Evolutionary conservation across 2,888 invertebrate species (phyloP).

Genomic region (Nudaria mundana): DNA sequence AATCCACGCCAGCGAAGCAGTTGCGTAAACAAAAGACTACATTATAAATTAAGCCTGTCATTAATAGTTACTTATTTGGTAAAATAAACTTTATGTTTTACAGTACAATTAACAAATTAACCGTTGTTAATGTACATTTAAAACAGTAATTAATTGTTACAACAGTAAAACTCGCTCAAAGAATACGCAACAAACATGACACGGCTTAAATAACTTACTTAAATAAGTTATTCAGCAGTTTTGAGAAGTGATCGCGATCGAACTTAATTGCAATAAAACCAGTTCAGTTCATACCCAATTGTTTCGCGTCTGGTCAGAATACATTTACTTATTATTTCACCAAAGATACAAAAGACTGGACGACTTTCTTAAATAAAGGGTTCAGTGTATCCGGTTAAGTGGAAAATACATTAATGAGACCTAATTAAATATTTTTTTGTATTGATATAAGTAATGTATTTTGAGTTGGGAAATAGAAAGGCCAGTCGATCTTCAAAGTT

Average conservation of each 20-base stretch:
- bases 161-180: not conserved
- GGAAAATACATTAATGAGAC: conserved; percentile 46
- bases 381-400: conserved; percentile 41
- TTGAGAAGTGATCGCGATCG: conserved; percentile 26
- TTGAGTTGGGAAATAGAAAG: too few relatives aligned
- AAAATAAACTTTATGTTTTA: too few relatives aligned
- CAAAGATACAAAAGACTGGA: conserved; percentile 44
- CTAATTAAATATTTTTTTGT: conserved; percentile 44
- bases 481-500: too few relatives aligned
- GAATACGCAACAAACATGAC: conserved; percentile 7
- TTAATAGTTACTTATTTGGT: too few relatives aligned
- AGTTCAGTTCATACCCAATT: conserved; percentile 24
- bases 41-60: too few relatives aligned
- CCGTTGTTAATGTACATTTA: not conserved
- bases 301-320: conserved; percentile 43
- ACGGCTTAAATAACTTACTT: conserved; percentile 5
- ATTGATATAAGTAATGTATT: too few relatives aligned
- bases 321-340: conserved; percentile 43
- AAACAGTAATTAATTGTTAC: conserved; percentile 9
- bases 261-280: conserved; percentile 41
- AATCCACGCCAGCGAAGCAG: too few relatives aligned
- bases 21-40: too few relatives aligned
- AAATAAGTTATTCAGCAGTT: conserved; percentile 26
- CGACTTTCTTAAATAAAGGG: conserved; percentile 45
- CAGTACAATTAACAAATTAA: too few relatives aligned